Percentiles rank a stretch among this genome's conserved stretches.
Evolutionary conservation across 2,113 vertebrate genomes (phyloP).

Genomic region (Ancistrus triradiatus): DNA sequence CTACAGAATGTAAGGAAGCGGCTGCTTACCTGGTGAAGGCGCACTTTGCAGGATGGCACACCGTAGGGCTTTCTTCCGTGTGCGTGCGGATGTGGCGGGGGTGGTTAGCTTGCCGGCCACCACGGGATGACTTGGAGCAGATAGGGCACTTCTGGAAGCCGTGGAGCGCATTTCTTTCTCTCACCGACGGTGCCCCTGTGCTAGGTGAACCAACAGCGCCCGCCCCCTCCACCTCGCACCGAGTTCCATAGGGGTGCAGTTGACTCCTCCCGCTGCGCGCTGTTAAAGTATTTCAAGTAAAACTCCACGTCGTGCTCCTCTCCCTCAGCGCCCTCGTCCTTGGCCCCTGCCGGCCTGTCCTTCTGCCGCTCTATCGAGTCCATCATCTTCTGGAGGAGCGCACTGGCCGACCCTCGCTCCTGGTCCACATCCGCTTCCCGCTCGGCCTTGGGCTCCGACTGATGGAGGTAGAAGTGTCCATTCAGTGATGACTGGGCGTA

Average conservation of each 20-base stretch:
- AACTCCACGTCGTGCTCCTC: constrained; percentile 94
- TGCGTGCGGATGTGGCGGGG: constrained; percentile 97
- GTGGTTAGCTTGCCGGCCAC: constrained; percentile 86
- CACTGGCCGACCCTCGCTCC: constrained; percentile 77
- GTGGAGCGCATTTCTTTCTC: constrained; percentile 98
- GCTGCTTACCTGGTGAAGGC: constrained; percentile 75
- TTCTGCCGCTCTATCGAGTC: constrained; percentile 81
- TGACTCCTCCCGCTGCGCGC: constrained; percentile 73
- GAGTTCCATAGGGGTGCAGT: constrained; percentile 76
- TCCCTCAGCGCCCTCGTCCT: constrained; percentile 77
- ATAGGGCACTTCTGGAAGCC: constrained; percentile 99
- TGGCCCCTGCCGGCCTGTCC: constrained; percentile 57
- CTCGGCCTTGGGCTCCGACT: constrained; percentile 64
- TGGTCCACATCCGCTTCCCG: constrained; percentile 63
- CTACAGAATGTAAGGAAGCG: background rate
- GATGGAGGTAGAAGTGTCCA: constrained; percentile 74
- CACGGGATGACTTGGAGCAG: constrained; percentile 96
- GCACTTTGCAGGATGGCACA: constrained; percentile 89
- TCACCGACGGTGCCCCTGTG: constrained; percentile 58
- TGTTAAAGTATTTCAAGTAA: constrained; percentile 98
- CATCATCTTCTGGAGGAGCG: constrained; percentile 94
- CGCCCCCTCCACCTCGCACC: constrained; percentile 45
- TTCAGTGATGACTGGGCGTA: constrained; percentile 81
- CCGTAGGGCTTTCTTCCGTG: constrained; percentile 97
- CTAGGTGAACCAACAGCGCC: constrained; percentile 30